A percentile compares a stretch with the other conserved stretches of the same genome.
These are phyloP conservation scores for Myiotriccus ornatus DNA, from an alignment of 2,797 vertebrate species.

Conservation along the genomic window DNA sequence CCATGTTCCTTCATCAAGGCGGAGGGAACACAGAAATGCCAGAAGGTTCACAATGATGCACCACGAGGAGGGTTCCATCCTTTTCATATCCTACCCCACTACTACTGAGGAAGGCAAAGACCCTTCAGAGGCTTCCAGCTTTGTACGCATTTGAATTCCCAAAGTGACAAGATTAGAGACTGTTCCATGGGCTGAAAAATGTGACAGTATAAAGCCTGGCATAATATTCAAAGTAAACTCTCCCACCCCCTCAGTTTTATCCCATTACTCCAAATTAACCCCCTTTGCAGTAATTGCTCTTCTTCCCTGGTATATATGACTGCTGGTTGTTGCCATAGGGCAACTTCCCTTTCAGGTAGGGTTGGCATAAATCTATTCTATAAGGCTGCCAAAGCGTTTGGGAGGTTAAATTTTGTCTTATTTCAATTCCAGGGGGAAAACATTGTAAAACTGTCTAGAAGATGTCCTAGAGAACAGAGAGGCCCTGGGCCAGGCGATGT, in stretches of 20 bases:
- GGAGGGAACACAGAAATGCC: not conserved
- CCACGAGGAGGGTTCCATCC: not conserved
- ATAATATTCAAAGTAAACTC: not conserved
- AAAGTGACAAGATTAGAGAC: not conserved
- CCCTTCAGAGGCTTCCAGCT: not conserved
- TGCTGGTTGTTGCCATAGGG: not conserved
- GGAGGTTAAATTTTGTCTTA: not conserved
- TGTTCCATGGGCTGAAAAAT: not conserved
- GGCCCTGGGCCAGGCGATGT: not conserved
- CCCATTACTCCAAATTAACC: slow-evolving; percentile 1
- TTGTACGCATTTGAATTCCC: not conserved
- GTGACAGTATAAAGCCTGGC: not conserved
- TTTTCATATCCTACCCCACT: not conserved
- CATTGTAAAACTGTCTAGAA: not conserved
- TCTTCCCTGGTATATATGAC: not conserved
- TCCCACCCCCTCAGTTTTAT: not conserved
- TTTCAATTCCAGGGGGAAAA: not conserved
- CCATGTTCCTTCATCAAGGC: not conserved
- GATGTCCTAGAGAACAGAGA: not conserved
- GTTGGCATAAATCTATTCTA: not conserved
- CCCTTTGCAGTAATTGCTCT: not conserved
- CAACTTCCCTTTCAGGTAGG: not conserved
- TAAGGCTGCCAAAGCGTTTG: not conserved
- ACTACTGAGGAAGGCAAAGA: not conserved
- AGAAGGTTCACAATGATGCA: not conserved